Evolutionary conservation across 2,113 vertebrate genomes (phyloP), one percentile per base, ranked within the genome.

Genomic region (Fregata magnificens): DNA sequence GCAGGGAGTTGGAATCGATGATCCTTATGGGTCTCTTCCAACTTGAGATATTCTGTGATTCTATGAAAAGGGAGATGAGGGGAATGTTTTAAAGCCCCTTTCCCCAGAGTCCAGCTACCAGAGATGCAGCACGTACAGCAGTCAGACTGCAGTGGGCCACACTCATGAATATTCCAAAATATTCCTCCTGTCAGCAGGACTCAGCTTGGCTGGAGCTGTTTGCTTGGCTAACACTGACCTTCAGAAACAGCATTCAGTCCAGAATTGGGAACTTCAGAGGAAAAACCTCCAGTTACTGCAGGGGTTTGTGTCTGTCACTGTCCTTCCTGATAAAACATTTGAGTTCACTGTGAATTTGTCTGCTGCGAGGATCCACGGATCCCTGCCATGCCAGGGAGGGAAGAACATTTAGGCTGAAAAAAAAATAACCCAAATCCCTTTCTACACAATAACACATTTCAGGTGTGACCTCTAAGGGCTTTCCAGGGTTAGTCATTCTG

Each of bases 121-220:
- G 63, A n/a, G 53, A 5, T 0, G 3, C 84, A 74, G 53, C 65
- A 58, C 0, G 0, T 42, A 17, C 82, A 59, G 14, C 0, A 1
- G 13, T 20, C 56, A 59, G 28, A 13, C 16, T 47, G 10, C 14
- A 16, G 11, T 0, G 2, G 28, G 36, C 69, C 9, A 0, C 16
- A 16, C 21, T 34, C 1, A 0, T 8, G 21, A 18, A 52, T 15
- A 13, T 42, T 31, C 58, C 52, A 38, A 81, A 83, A 34, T 18
- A 52, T 18, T 67, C 52, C 55, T 59, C n/a, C 47, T 16, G 17
- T 1, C 67, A 49, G 38, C 62, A 67, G 73, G 38, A 18, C 34
- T 49, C 1, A 1, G 28, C 32, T 24, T 3, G 2, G 26, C 66
- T 31, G 80, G 34, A 79, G 36, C 45, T 13, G 50, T 13, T 36